Percentiles rank a stretch among this genome's conserved stretches.
phyloP scores from a whole-genome alignment of 2,888 invertebrate genomes.

The Aphrophora alni region DNA sequence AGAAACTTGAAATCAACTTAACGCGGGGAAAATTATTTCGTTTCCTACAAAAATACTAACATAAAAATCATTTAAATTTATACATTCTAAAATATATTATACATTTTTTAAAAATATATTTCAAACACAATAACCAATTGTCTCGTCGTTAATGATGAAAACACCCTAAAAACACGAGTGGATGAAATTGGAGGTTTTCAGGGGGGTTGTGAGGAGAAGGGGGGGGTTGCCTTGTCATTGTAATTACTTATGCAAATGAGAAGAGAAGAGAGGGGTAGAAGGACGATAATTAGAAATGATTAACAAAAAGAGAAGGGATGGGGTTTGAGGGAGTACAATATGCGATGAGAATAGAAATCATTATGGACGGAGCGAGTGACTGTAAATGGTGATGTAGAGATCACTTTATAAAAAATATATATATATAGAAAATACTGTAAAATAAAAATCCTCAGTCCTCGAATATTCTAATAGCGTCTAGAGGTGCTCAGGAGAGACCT shows the following conservation, averaged over 20 bases:
- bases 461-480: too few species aligned
- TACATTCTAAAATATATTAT: too few species aligned
- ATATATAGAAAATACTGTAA: too few species aligned
- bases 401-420: too few species aligned
- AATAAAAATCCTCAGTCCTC: too few species aligned
- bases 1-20: too few species aligned
- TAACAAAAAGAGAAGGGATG: not conserved
- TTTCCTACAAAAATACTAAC: too few species aligned
- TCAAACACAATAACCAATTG: not conserved
- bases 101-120: too few species aligned
- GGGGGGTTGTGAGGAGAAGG: not conserved
- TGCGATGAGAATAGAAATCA: not conserved
- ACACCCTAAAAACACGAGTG: not conserved
- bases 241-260: constrained; percentile 9
- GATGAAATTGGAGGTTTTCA: not conserved
- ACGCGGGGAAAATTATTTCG: too few species aligned
- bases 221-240: not conserved
- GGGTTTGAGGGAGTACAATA: not conserved
- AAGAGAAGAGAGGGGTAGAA: not conserved
- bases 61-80: too few species aligned
- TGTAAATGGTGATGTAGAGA: too few species aligned
- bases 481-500: too few species aligned
- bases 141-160: not conserved
- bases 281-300: constrained; percentile 9
- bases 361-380: not conserved